Evolutionary conservation across 2,888 invertebrate species (phyloP).

Genomic region (Pycnomerus fuliginosus): DNA sequence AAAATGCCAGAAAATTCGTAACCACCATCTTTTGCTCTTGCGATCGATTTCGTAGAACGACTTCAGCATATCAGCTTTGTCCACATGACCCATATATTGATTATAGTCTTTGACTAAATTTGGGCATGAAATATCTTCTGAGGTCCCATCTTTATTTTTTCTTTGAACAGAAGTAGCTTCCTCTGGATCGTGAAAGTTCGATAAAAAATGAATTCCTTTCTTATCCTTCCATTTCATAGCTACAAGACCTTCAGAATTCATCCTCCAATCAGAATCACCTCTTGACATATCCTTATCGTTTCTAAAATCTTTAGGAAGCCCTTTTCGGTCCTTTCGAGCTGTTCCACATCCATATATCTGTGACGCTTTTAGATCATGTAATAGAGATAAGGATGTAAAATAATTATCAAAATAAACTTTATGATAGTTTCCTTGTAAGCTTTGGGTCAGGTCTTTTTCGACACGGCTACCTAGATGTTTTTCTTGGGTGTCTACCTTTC

Average conservation of each 20-base stretch:
- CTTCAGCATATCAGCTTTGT: too few species aligned
- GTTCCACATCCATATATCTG: slow-evolving; percentile 33
- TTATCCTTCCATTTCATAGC: slow-evolving; percentile 14
- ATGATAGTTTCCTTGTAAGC: slow-evolving; percentile 26
- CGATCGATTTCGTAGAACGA: too few species aligned
- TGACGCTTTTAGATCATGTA: slow-evolving; percentile 22
- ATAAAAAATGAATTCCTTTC: slow-evolving; percentile 3
- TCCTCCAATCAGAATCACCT: slow-evolving; percentile 33
- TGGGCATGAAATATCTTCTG: slow-evolving; percentile 8
- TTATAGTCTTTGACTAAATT: too few species aligned
- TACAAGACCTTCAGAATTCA: slow-evolving; percentile 7
- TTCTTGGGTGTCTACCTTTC: slow-evolving; percentile 40
- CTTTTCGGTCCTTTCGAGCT: slow-evolving; percentile 27
- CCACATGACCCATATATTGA: too few species aligned
- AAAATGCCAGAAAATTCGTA: too few species aligned
- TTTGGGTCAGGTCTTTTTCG: slow-evolving; percentile 23
- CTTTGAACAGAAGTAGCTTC: slow-evolving; percentile 5
- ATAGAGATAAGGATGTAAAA: slow-evolving; percentile 28
- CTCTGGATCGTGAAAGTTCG: background rate
- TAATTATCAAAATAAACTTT: too few species aligned
- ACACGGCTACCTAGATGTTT: slow-evolving; percentile 29
- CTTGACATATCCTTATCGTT: slow-evolving; percentile 28
- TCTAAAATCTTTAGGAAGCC: slow-evolving; percentile 26
- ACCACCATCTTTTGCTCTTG: too few species aligned
- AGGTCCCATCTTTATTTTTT: slow-evolving; percentile 13